phyloP scores from a whole-genome alignment of 2,797 vertebrate genomes.

The Danio choprae region DNA sequence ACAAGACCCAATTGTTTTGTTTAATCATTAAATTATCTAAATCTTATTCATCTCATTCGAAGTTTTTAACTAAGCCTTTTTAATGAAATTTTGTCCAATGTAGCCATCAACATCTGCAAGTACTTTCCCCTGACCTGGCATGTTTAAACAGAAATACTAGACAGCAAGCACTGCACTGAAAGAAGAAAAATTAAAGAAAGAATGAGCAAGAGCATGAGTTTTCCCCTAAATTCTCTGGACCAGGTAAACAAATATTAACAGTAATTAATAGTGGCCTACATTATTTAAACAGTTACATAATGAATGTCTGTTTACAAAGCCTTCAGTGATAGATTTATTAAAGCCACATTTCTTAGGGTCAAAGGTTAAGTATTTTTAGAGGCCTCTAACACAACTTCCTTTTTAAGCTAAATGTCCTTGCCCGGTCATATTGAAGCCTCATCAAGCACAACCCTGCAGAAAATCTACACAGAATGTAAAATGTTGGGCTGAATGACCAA shows the following conservation, averaged over 20 bases:
- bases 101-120: constrained; percentile 25
- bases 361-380: constrained; percentile 64
- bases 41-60: constrained; percentile 4
- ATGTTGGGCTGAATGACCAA: background rate
- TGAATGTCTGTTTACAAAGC: constrained; percentile 65
- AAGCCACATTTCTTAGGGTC: constrained; percentile 66
- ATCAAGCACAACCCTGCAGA: constrained; percentile 56
- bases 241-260: background rate
- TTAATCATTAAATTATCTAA: background rate
- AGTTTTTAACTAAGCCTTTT: background rate
- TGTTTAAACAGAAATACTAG: constrained; percentile 8
- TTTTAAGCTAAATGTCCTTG: constrained; percentile 65
- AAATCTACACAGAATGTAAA: constrained; percentile 12
- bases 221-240: background rate
- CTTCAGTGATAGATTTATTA: constrained; percentile 69
- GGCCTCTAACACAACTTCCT: constrained; percentile 57
- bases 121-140: constrained; percentile 14
- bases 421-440: constrained; percentile 56
- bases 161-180: constrained; percentile 9
- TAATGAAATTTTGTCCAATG: constrained; percentile 9
- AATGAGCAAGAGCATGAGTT: background rate
- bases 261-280: constrained; percentile 3
- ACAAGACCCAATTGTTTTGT: background rate
- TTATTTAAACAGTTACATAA: constrained; percentile 50
- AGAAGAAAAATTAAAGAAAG: background rate